Percentiles rank a stretch among this genome's conserved stretches.
phyloP scores from a whole-genome alignment of 2,888 invertebrate species.

The Melanchra persicariae region DNA sequence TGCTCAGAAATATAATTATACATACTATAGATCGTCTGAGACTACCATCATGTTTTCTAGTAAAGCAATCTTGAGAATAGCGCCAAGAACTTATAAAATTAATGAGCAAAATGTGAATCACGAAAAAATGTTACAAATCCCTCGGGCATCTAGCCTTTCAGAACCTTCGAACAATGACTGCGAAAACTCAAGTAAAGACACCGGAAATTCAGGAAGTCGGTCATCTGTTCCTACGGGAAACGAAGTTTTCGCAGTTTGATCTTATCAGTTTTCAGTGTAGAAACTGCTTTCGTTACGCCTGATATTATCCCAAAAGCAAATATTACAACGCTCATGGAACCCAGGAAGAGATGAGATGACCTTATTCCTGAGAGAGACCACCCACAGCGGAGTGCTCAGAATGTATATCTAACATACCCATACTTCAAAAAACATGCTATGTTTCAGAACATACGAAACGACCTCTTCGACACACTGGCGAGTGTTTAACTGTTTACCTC shows the following conservation, averaged over 20 bases:
- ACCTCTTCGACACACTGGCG: slow-evolving; percentile 4
- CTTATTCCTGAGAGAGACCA: slow-evolving; percentile 27
- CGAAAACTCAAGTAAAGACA: slow-evolving; percentile 11
- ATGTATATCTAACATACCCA: neutral
- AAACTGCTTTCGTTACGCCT: slow-evolving; percentile 15
- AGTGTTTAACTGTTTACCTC: slow-evolving; percentile 17
- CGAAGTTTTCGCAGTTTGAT: slow-evolving; percentile 20
- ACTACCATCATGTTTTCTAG: neutral
- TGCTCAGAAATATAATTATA: slow-evolving; percentile 10
- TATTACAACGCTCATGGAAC: slow-evolving; percentile 3
- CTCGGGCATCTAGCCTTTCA: neutral
- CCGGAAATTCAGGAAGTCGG: neutral
- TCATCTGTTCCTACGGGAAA: neutral
- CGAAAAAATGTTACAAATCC: neutral
- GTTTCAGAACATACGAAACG: slow-evolving; percentile 10
- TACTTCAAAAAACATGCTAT: slow-evolving; percentile 1
- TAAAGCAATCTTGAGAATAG: neutral
- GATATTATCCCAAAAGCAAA: slow-evolving; percentile 13
- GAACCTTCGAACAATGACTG: neutral
- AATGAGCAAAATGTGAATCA: neutral
- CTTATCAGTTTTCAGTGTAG: slow-evolving; percentile 22
- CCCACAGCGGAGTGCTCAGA: neutral
- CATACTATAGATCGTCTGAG: neutral
- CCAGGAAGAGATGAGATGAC: slow-evolving; percentile 5
- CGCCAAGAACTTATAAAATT: neutral